Evolutionary conservation across 2,888 invertebrate genomes (phyloP), one percentile per base, ranked within the genome.

Genomic region (Sicus ferrugineus): DNA sequence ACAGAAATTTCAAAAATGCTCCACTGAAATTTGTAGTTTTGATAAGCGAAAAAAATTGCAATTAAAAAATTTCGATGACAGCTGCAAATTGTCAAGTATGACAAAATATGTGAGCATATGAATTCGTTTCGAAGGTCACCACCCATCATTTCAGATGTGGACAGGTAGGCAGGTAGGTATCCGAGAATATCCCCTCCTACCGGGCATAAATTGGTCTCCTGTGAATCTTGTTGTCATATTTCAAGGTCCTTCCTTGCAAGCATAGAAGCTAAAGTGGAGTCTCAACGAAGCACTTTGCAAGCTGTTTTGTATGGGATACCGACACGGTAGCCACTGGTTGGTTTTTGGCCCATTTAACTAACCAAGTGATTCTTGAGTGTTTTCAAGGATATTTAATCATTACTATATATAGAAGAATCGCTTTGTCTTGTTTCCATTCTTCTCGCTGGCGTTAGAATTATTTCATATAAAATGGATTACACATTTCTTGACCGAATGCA

Each of bases 401-500:
- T 9, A 38, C 11, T 38, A 9, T 38, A 6, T 38, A 9, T 11
- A 38, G 11, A 6, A 38, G 38, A 9, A 11, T 38, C 11, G 38
- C 38, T 38, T 6, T 38, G 7, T 38, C 38, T 38, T 38, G 38
- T 38, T 38, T 38, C 38, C 38, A 38, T 11, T 38, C 7, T 38
- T 38, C 50, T 42, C 50, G 26, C 21, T 63, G 48, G 50, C 54
- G 52, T 68, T 54, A 23, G 34, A 54, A 26, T 38, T 54, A 21
- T 9, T 34, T 9, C 34, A 9, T 14, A 52, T 52, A 50, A 7
- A 52, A 54, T n/a, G n/a, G n/a, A n/a, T n/a, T n/a, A 42, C 42
- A n/a, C 9, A 42, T 42, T 42, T 9, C 34, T 38, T 54, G n/a
- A 54, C 48, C 28, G 19, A 23, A 56, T 30, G 14, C n/a, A 30